Base-by-base conservation (phyloP, 2,113 vertebrate genomes). In the Grammatotria lemairii region DNA sequence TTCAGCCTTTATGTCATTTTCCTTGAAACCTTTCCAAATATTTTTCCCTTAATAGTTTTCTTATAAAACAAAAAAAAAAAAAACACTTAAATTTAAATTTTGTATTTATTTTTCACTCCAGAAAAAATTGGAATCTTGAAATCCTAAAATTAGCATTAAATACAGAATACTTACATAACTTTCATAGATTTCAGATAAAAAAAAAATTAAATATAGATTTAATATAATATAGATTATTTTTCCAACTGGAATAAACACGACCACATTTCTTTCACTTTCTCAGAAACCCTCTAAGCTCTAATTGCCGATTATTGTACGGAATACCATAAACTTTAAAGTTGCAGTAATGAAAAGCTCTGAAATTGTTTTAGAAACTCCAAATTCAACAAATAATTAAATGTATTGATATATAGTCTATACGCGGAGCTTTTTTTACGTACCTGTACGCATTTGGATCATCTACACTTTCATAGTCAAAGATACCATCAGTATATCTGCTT, bases 401-500 rank as follows among this genome's bases (percentile, higher is more conserved):
- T 47, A 17, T 26, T 26, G 14, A 28, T 17, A 26, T 26, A 23
- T 28, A 16, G 4, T 78, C 42, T n/a, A 68, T 1, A 23, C 0
- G 5, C 63, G 23, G 7, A 21, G 35, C 35, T 57, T 17, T 9
- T 9, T 6, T 12, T 7, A 45, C 93, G 90, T 88, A 96, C 96
- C 95, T 95, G 3, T 87, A 19, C 2, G 19, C 8, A 7, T 42
- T 6, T 3, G 83, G 9, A 17, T 93, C 80, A 1, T 7, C 54
- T 68, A 11, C 60, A 68, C 60, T 38, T 49, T 89, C 92, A 17
- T 65, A 1, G 3, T 3, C 65, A 9, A 63, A 53, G 2, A 3
- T 4, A 0, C 1, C 2, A 0, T 97, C 96, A 0, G 1, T 3
- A 68, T 99, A 99, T 13, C 94, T 95, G 42, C 98, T 99, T 21